A percentile compares a stretch with the other conserved stretches of the same genome.
phyloP scores from a whole-genome alignment of 1,140 invertebrate species.

The Colletes latitarsis region DNA sequence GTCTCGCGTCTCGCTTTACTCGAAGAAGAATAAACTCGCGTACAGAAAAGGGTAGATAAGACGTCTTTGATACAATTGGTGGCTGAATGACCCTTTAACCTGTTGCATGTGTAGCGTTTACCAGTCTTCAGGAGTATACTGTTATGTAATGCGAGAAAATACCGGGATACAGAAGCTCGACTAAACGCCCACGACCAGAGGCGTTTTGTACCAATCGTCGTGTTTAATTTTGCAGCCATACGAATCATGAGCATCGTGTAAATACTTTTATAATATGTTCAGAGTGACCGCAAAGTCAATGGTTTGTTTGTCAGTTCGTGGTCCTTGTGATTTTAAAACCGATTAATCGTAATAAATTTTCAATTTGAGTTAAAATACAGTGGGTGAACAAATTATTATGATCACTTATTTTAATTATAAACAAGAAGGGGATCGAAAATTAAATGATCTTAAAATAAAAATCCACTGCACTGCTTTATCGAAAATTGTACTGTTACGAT shows the following conservation, averaged over 20 bases:
- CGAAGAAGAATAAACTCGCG: constrained; percentile 15
- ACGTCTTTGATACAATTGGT: constrained; percentile 49
- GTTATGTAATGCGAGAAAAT: constrained; percentile 38
- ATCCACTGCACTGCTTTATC: too few relatives aligned
- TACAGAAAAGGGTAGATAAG: constrained; percentile 30
- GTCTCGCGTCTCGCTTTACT: neutral
- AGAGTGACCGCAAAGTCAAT: too few relatives aligned
- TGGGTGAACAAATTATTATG: too few relatives aligned
- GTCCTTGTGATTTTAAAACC: too few relatives aligned
- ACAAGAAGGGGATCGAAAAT: too few relatives aligned
- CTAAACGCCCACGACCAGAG: neutral
- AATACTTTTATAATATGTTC: too few relatives aligned
- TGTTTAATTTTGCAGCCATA: neutral
- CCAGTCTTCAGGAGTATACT: constrained; percentile 9
- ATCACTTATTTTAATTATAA: too few relatives aligned
- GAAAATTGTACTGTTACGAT: too few relatives aligned
- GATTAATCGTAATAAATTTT: too few relatives aligned
- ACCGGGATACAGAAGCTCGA: neutral
- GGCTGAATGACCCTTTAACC: constrained; percentile 52
- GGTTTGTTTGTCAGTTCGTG: too few relatives aligned
- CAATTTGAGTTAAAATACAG: too few relatives aligned
- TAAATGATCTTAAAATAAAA: too few relatives aligned
- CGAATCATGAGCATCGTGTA: neutral
- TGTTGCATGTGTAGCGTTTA: constrained; percentile 54
- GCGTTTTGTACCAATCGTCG: neutral